Evolutionary conservation across 1,140 invertebrate species (phyloP), one percentile per base, ranked within the genome.

Genomic region (Pseudomyrmex pallidus): DNA sequence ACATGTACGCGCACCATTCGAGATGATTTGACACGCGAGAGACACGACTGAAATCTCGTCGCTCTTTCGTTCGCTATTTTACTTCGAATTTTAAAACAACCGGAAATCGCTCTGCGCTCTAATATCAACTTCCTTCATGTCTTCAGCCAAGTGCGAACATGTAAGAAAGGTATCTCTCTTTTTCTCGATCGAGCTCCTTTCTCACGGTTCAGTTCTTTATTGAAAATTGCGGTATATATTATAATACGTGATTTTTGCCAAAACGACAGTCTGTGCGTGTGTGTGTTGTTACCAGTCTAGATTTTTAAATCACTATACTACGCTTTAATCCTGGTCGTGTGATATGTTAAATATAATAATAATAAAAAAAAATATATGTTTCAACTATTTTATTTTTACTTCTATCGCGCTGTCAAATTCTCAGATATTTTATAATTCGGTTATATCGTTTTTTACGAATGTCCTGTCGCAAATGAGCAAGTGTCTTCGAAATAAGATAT

Each of bases 71-170:
- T 46, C 25, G 10, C 7, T 12, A 9, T 46, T 13, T 46, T 13
- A 10, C 7, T 54, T 61, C 57, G 17, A 35, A 35, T 22, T 52
- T 62, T 15, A 12, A 7, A 44, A 59, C 17, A 25, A 56, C 35
- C 68, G 52, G 68, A 72, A 67, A 17, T 67, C 17, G 12, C 46
- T 44, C 46, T 44, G 25, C 35, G 35, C 25, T 54, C n/a, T 56
- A 70, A 70, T 52, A 9, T 70, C 67, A 54, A 70, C 15, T 22
- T 17, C 52, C 22, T 70, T n/a, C 7, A 54, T 25, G 52, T 70
- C 22, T 56, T 25, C 7, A 15, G 22, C 9, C 15, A 48, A 20
- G 20, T 50, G 66, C 17, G 17, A 56, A 13, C 22, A 56, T 54
- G 22, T 25, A 68, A 52, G 20, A 48, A 64, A 25, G 13, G 25